These are phyloP conservation scores for Drosophila sordidula DNA, from an alignment of 2,888 invertebrate genomes.

Conservation along the genomic window DNA sequence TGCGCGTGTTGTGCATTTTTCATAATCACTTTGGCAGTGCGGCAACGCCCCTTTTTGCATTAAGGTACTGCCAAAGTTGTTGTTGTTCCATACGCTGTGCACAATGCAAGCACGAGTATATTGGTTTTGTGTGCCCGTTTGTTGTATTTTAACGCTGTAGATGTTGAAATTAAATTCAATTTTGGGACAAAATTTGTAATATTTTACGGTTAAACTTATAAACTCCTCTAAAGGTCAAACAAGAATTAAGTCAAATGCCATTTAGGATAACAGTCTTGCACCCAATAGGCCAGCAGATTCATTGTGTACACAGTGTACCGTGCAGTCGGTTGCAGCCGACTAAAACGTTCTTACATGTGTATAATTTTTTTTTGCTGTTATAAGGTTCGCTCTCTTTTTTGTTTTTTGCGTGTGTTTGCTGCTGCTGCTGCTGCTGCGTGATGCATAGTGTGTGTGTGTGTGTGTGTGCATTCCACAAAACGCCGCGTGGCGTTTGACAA, in stretches of 20 bases:
- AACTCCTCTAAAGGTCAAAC: too few relatives aligned
- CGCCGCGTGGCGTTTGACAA: slow-evolving; percentile 64
- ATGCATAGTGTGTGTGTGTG: slow-evolving; percentile 27
- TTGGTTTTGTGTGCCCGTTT: not conserved
- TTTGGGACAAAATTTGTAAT: too few relatives aligned
- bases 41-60: slow-evolving; percentile 60
- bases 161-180: too few relatives aligned
- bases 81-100: slow-evolving; percentile 19
- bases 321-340: not conserved
- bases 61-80: slow-evolving; percentile 52
- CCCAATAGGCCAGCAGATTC: too few relatives aligned
- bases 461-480: slow-evolving; percentile 56
- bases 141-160: not conserved
- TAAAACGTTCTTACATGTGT: not conserved
- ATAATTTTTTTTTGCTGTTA: slow-evolving; percentile 20
- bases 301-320: not conserved
- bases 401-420: slow-evolving; percentile 8
- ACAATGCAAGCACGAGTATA: not conserved
- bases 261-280: too few relatives aligned
- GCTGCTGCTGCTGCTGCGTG: slow-evolving; percentile 27
- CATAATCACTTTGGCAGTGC: slow-evolving; percentile 59
- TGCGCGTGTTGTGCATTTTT: slow-evolving; percentile 64
- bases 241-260: not conserved
- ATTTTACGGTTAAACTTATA: too few relatives aligned
- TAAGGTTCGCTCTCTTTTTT: slow-evolving; percentile 40